Conservation (phyloP, 2,888 invertebrate species). For the Xylophagus ater region DNA sequence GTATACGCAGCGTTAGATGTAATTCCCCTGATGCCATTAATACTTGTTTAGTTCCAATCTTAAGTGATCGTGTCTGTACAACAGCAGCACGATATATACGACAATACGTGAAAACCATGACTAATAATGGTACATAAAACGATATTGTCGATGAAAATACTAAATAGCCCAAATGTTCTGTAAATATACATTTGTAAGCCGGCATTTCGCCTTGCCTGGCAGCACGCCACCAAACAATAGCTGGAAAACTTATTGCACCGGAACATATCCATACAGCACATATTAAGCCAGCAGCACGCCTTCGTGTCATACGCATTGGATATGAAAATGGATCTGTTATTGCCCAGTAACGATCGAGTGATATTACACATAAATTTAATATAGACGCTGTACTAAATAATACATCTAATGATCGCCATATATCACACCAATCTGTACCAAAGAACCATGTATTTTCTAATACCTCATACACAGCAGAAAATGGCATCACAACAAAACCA, state of each 20-base stretch:
- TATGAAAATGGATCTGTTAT: constrained; percentile 98
- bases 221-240: constrained; percentile 92
- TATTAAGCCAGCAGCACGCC: constrained; percentile 76
- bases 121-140: constrained; percentile 90
- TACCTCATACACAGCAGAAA: constrained; percentile 83
- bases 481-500: constrained; percentile 96
- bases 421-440: constrained; percentile 92
- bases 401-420: constrained; percentile 95
- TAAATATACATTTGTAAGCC: constrained; percentile 84
- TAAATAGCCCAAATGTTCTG: constrained; percentile 90
- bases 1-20: constrained; percentile 83
- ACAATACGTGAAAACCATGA: constrained; percentile 98
- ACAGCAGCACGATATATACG: constrained; percentile 90
- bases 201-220: constrained; percentile 72
- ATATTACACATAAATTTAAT: constrained; percentile 92
- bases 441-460: constrained; percentile 88
- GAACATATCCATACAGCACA: constrained; percentile 95
- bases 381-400: constrained; percentile 96
- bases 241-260: constrained; percentile 94
- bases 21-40: constrained; percentile 74
- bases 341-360: constrained; percentile 95
- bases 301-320: constrained; percentile 86
- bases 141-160: constrained; percentile 96
- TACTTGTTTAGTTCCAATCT: constrained; percentile 84
- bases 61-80: constrained; percentile 80